Conservation (phyloP, 1,140 invertebrate genomes). For the Drosophila orosa region DNA sequence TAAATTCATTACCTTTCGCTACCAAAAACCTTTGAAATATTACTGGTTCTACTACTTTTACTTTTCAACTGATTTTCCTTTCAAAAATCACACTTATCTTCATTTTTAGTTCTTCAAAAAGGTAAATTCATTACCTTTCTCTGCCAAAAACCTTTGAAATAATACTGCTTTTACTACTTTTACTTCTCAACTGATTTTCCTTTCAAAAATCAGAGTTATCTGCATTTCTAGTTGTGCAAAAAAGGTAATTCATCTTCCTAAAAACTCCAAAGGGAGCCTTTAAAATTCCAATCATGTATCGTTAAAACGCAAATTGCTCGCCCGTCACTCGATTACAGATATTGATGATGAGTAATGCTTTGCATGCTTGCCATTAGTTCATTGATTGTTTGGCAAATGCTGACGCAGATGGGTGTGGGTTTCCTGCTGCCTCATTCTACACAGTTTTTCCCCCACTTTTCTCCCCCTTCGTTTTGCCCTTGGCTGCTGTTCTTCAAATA, state of each 20-base stretch:
- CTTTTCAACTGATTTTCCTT: neutral
- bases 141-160: too few relatives aligned
- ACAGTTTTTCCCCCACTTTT: neutral
- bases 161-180: too few relatives aligned
- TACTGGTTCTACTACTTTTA: too few relatives aligned
- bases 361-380: constrained; percentile 39
- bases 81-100: neutral
- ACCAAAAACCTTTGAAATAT: too few relatives aligned
- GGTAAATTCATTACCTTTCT: too few relatives aligned
- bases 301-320: constrained; percentile 30
- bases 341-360: constrained; percentile 41
- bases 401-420: constrained; percentile 8
- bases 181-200: neutral
- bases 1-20: too few relatives aligned
- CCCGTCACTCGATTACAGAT: constrained; percentile 21
- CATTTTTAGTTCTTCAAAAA: neutral
- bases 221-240: neutral
- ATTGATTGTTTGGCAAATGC: constrained; percentile 49
- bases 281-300: constrained; percentile 33
- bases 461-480: neutral
- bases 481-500: constrained; percentile 53
- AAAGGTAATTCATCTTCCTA: constrained; percentile 4
- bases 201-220: neutral
- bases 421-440: constrained; percentile 5
- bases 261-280: neutral